These are phyloP conservation scores for Telmatherina bonti DNA, from an alignment of 2,797 vertebrate genomes.

Conservation along the genomic window DNA sequence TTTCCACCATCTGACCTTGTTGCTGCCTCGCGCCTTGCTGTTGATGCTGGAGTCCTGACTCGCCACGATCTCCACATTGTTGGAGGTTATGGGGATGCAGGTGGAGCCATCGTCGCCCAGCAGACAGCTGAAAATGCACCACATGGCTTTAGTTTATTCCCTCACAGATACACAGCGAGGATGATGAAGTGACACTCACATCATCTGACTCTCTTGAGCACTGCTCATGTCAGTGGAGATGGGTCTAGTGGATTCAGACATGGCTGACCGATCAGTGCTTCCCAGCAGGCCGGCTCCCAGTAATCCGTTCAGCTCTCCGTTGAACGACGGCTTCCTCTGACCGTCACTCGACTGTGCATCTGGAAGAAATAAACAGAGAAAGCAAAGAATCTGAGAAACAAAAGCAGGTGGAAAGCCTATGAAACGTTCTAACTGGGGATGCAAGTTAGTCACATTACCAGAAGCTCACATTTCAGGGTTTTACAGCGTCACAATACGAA, in stretches of 20 bases:
- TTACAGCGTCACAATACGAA: no score
- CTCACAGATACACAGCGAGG: neutral
- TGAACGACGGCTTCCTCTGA: conserved; percentile 88
- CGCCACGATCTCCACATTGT: conserved; percentile 95
- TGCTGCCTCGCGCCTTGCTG: conserved; percentile 96
- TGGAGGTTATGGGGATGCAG: conserved; percentile 90
- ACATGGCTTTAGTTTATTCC: neutral
- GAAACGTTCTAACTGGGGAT: neutral
- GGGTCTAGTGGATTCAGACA: conserved; percentile 83
- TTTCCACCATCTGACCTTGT: conserved; percentile 86
- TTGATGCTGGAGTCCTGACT: conserved; percentile 97
- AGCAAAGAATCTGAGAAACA: neutral
- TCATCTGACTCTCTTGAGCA: conserved; percentile 90
- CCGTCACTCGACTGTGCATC: conserved; percentile 82
- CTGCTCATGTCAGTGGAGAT: conserved; percentile 83
- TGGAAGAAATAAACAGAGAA: conserved; percentile 45
- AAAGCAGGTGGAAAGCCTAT: neutral
- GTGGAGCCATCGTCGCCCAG: conserved; percentile 94
- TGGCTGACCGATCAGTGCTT: conserved; percentile 77
- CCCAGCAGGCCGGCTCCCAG: conserved; percentile 88
- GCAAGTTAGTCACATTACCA: no score
- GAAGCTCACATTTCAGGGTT: no score
- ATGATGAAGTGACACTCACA: conserved; percentile 82
- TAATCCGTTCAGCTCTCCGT: conserved; percentile 96
- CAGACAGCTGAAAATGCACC: conserved; percentile 84